Percentiles rank a stretch among this genome's conserved stretches.
Evolutionary conservation across 2,888 invertebrate genomes (phyloP).

Genomic region (Ormyrus nitidulus): DNA sequence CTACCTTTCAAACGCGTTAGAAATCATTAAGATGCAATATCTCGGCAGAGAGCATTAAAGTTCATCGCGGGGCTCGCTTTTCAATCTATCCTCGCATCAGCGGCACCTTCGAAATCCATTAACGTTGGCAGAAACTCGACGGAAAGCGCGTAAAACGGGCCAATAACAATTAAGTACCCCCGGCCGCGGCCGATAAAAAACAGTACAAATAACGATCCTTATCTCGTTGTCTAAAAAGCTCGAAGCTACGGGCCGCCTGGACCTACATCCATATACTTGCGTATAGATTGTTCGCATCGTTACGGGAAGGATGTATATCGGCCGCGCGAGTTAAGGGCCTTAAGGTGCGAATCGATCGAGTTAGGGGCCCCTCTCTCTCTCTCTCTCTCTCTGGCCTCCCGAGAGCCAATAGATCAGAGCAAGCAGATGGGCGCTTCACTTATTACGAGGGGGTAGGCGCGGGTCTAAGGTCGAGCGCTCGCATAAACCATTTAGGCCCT

Average conservation of each 20-base stretch:
- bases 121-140: background rate
- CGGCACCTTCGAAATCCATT: constrained; percentile 46
- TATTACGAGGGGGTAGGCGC: constrained; percentile 53
- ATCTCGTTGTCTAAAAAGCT: constrained; percentile 9
- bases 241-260: no score
- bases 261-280: no score
- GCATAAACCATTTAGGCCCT: constrained; percentile 73
- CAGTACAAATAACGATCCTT: constrained; percentile 50
- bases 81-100: constrained; percentile 9
- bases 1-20: background rate
- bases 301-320: background rate
- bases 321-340: constrained; percentile 51
- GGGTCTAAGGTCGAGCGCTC: constrained; percentile 73
- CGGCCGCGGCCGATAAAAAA: constrained; percentile 18
- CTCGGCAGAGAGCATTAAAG: background rate
- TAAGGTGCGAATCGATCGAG: constrained; percentile 71
- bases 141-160: background rate
- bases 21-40: constrained; percentile 42
- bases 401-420: constrained; percentile 69
- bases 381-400: background rate
- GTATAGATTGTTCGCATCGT: background rate
- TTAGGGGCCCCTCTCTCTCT: constrained; percentile 43
- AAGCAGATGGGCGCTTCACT: constrained; percentile 66
- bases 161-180: constrained; percentile 11
- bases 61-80: background rate